Percentiles rank a stretch among this genome's conserved stretches.
These are phyloP conservation scores for Drosophila affinis DNA, from an alignment of 2,888 invertebrate species.

Conservation along the genomic window DNA sequence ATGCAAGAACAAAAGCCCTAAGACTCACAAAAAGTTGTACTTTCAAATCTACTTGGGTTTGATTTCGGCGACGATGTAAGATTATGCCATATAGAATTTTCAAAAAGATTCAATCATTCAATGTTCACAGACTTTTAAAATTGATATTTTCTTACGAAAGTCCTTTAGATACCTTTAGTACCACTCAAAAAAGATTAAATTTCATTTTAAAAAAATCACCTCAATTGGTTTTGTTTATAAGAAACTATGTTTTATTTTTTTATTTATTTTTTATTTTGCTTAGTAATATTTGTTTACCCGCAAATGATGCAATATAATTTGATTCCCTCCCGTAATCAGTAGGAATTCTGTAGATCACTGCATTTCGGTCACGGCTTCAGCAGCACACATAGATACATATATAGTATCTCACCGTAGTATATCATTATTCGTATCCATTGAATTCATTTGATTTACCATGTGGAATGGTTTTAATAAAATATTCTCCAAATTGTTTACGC, in stretches of 20 bases:
- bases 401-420: slow-evolving; percentile 15
- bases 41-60: no score
- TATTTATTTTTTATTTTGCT: background rate
- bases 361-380: slow-evolving; percentile 20
- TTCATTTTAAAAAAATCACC: background rate
- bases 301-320: background rate
- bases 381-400: slow-evolving; percentile 13
- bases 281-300: background rate
- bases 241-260: no score
- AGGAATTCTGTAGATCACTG: slow-evolving; percentile 11
- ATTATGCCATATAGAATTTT: no score
- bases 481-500: slow-evolving; percentile 63
- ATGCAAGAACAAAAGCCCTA: no score
- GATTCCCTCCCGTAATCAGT: slow-evolving; percentile 23
- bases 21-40: no score
- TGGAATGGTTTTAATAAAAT: slow-evolving; percentile 56
- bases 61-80: no score
- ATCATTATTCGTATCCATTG: slow-evolving; percentile 21
- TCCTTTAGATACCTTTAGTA: no score
- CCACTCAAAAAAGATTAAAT: no score
- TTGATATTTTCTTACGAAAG: background rate
- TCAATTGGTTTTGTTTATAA: no score
- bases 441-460: slow-evolving; percentile 18
- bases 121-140: background rate
- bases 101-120: background rate